Evolutionary conservation across 2,113 vertebrate genomes (phyloP), one percentile per base, ranked within the genome.

Genomic region (Rhinoderma darwinii): DNA sequence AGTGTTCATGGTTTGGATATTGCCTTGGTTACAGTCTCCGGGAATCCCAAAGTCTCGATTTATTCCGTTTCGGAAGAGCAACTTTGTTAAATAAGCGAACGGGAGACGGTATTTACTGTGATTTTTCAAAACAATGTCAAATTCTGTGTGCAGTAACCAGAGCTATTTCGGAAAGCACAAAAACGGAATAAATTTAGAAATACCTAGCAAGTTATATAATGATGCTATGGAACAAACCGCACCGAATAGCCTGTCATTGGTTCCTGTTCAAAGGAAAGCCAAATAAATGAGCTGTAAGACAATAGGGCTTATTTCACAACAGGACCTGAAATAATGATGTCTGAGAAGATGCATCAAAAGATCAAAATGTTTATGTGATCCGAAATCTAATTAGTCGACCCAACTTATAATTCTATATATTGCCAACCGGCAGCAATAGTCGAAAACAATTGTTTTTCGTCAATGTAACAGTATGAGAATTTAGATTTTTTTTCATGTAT

Each of bases 51-150:
- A 54, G 8, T 35, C 30, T 78, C 37, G 27, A 78, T 54, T n/a
- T 78, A 78, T 78, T 78, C 30, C 22, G 47, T 18, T 78, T 54
- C 22, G 30, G 14, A 54, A 51, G 37, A 37, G 47, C 47, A 78
- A 56, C 9, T 3, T 50, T 78, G 27, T 78, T 41, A 56, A 78
- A 54, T 78, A 54, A 54, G 76, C 76, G 25, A 78, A 51, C 47
- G 11, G 27, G 76, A 78, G 76, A 78, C 76, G 17, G 32, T 35
- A 54, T 78, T 78, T 78, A 54, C 76, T 54, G 47, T 50, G 50
- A 78, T 78, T 54, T 22, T 35, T 47, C 76, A 35, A 78, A 78
- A 78, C 76, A 54, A 32, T 78, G 47, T 78, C 76, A 78, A 35
- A 54, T 78, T 78, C 47, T 54, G 9, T 78, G 76, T 9, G 32